Conservation (phyloP, 2,797 vertebrate genomes). For the Oophaga sylvatica region DNA sequence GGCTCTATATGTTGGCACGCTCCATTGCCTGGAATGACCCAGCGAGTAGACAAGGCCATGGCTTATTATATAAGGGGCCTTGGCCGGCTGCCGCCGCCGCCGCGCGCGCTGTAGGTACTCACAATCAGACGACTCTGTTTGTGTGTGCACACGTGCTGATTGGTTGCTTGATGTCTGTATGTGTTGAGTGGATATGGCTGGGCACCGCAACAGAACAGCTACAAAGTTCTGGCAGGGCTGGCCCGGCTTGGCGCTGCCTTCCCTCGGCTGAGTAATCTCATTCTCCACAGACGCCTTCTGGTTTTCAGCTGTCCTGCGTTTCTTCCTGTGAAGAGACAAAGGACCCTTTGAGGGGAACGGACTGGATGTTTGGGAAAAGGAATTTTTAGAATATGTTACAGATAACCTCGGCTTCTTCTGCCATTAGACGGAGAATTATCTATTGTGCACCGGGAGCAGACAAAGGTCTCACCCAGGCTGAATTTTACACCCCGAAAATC, state of each 20-base stretch:
- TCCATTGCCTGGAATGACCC: constrained; percentile 14
- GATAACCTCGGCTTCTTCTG: constrained; percentile 74
- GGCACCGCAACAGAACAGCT: constrained; percentile 77
- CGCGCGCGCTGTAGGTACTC: constrained; percentile 70
- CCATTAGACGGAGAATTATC: constrained; percentile 29
- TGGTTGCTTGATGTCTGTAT: constrained; percentile 72
- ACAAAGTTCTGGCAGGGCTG: constrained; percentile 86
- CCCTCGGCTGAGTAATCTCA: constrained; percentile 84
- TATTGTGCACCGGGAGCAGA: constrained; percentile 24
- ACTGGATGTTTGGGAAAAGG: constrained; percentile 79
- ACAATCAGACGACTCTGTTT: constrained; percentile 83
- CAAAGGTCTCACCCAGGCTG: constrained; percentile 36
- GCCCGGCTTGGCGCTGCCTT: constrained; percentile 80
- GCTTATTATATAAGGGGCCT: constrained; percentile 14
- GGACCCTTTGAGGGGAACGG: constrained; percentile 79
- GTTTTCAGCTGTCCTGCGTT: constrained; percentile 85
- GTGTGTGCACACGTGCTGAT: constrained; percentile 79
- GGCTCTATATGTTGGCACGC: background rate
- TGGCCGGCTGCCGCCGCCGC: constrained; percentile 55
- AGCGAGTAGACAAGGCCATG: background rate
- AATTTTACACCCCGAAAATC: constrained; percentile 29
- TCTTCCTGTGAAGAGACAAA: constrained; percentile 84
- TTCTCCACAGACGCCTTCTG: constrained; percentile 85
- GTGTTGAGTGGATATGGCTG: constrained; percentile 77
- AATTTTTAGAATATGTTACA: constrained; percentile 84